A percentile compares a stretch with the other conserved stretches of the same genome.
These are phyloP conservation scores for Heterodera carotae DNA, from an alignment of 1,140 invertebrate species.

Conservation along the genomic window DNA sequence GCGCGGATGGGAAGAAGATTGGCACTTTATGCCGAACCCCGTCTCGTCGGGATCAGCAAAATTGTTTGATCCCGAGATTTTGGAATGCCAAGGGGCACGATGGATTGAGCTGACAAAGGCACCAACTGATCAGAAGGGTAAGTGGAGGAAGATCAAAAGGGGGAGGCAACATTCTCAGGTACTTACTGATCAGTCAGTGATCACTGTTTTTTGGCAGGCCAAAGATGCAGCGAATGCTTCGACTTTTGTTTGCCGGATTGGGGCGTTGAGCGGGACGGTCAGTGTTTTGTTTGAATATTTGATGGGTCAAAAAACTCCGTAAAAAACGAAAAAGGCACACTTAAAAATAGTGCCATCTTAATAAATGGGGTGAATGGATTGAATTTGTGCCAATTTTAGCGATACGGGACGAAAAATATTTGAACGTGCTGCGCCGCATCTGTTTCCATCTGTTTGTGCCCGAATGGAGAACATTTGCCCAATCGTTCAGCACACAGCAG, in stretches of 20 bases:
- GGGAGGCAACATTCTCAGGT: neutral
- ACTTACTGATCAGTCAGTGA: neutral
- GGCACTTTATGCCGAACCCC: constrained; percentile 55
- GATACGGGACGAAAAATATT: constrained; percentile 48
- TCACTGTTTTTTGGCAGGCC: neutral
- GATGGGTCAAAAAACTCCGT: too few relatives aligned
- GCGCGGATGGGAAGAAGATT: constrained; percentile 59
- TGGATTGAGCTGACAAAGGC: constrained; percentile 52
- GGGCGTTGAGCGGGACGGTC: constrained; percentile 53
- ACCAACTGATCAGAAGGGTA: constrained; percentile 47
- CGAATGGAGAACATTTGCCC: constrained; percentile 57
- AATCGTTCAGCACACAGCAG: constrained; percentile 50
- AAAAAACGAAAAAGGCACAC: neutral
- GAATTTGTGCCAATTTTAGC: constrained; percentile 8
- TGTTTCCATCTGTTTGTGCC: constrained; percentile 65
- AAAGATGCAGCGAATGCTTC: constrained; percentile 61
- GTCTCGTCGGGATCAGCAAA: constrained; percentile 27
- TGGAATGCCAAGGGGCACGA: constrained; percentile 57
- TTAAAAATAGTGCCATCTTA: too few relatives aligned
- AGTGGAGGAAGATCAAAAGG: neutral
- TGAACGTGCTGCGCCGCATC: constrained; percentile 58
- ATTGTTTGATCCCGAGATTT: constrained; percentile 55
- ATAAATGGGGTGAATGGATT: neutral
- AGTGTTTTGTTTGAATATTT: too few relatives aligned
- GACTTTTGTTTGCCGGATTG: constrained; percentile 64